A percentile compares a stretch with the other conserved stretches of the same genome.
Evolutionary conservation across 1,140 invertebrate species (phyloP).

Genomic region (Drosophila ambigua): DNA sequence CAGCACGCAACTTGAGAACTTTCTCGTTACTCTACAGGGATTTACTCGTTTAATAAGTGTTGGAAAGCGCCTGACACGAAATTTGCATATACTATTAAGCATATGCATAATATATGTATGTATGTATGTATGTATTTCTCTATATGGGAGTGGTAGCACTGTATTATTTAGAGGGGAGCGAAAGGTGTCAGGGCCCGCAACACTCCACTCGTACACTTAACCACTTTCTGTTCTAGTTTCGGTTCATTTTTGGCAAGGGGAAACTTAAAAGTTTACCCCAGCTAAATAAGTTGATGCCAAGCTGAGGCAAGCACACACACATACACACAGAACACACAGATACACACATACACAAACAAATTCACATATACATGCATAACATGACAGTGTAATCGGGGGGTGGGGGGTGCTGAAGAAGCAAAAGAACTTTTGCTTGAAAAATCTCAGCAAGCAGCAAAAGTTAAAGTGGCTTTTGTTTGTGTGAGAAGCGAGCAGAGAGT

Average conservation of each 20-base stretch:
- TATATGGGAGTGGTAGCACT: constrained; percentile 19
- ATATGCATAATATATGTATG: constrained; percentile 17
- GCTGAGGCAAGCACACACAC: constrained; percentile 33
- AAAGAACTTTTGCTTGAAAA: constrained; percentile 51
- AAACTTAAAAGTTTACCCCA: constrained; percentile 64
- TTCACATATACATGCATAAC: constrained; percentile 1
- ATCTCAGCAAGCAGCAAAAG: constrained; percentile 75
- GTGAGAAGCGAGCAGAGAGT: constrained; percentile 4
- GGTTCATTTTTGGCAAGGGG: constrained; percentile 58
- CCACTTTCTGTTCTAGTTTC: constrained; percentile 57
- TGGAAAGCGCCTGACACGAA: constrained; percentile 8
- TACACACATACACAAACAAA: constrained; percentile 17
- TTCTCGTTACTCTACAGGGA: constrained; percentile 1
- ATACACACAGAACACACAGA: constrained; percentile 25
- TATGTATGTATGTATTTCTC: neutral
- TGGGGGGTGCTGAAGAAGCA: neutral
- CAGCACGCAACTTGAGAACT: neutral
- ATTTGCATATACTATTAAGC: constrained; percentile 20
- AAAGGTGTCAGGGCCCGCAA: constrained; percentile 33
- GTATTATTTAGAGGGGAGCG: constrained; percentile 8
- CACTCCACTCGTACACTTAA: constrained; percentile 23
- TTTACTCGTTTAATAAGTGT: constrained; percentile 31
- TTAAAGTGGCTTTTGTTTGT: constrained; percentile 64
- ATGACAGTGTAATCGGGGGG: neutral
- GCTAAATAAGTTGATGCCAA: constrained; percentile 60